Conservation (phyloP, 2,797 vertebrate genomes). For the Todus mexicanus region DNA sequence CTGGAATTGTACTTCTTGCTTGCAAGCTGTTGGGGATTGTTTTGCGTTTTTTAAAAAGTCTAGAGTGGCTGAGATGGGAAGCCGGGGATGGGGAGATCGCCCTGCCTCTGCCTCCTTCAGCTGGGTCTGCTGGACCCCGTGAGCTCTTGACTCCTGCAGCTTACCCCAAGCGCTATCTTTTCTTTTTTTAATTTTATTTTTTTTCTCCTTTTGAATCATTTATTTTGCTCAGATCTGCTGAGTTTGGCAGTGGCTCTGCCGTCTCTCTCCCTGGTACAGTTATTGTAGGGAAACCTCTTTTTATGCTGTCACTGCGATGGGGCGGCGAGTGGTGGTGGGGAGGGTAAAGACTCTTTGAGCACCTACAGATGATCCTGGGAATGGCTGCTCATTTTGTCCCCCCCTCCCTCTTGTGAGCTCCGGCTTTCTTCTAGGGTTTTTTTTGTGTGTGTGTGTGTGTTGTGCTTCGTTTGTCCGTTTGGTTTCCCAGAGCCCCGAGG, state of each 20-base stretch:
- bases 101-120: background rate
- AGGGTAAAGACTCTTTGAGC: background rate
- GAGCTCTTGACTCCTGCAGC: background rate
- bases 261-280: background rate
- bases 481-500: slow-evolving; percentile 83
- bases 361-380: slow-evolving; percentile 73
- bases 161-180: background rate
- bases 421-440: slow-evolving; percentile 56
- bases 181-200: background rate
- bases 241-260: slow-evolving; percentile 4
- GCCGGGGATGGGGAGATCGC: fast-evolving
- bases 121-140: fast-evolving
- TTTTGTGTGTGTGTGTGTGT: background rate
- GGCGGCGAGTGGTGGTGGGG: background rate
- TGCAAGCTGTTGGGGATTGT: background rate
- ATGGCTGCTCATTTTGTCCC: slow-evolving; percentile 19
- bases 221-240: background rate
- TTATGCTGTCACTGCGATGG: background rate
- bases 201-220: background rate
- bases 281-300: slow-evolving; percentile 13
- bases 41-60: background rate
- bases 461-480: slow-evolving; percentile 80
- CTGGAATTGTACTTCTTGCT: background rate
- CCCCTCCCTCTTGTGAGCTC: slow-evolving; percentile 8
- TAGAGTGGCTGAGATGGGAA: background rate